Percentiles rank a stretch among this genome's conserved stretches.
These are phyloP conservation scores for Gymnogyps californianus DNA, from an alignment of 2,113 vertebrate genomes.

Conservation along the genomic window DNA sequence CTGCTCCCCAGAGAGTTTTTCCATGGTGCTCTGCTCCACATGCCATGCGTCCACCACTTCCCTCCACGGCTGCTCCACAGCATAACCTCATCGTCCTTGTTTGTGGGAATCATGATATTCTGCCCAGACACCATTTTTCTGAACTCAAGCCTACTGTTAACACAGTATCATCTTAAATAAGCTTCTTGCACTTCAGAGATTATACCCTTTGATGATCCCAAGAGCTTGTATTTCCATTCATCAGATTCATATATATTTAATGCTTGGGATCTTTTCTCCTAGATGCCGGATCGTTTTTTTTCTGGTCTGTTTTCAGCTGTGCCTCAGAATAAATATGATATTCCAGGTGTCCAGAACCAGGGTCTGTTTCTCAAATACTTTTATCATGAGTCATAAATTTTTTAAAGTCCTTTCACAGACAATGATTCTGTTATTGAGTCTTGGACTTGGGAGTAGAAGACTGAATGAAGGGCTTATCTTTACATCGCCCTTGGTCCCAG, in stretches of 20 bases:
- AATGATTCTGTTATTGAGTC: neutral
- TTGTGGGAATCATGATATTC: neutral
- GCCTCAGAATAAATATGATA: neutral
- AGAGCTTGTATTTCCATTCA: neutral
- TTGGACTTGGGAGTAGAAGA: neutral
- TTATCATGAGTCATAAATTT: neutral
- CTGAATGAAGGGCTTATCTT: slow-evolving; percentile 28
- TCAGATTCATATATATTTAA: neutral
- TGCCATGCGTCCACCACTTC: neutral
- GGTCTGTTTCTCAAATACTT: neutral
- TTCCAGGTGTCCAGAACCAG: neutral
- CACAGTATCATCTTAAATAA: neutral
- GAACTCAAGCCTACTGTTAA: neutral
- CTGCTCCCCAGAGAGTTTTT: neutral
- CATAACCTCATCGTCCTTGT: rapidly evolving
- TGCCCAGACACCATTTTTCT: neutral
- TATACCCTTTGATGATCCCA: neutral
- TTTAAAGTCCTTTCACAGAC: neutral
- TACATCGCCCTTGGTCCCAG: neutral
- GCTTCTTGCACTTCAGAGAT: neutral
- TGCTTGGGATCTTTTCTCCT: neutral
- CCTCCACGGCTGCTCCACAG: neutral
- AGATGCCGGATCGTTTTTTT: neutral
- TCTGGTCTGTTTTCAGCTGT: neutral
- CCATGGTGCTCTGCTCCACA: neutral